Conservation (phyloP, 2,888 invertebrate species). For the Perizoma flavofasciatum region DNA sequence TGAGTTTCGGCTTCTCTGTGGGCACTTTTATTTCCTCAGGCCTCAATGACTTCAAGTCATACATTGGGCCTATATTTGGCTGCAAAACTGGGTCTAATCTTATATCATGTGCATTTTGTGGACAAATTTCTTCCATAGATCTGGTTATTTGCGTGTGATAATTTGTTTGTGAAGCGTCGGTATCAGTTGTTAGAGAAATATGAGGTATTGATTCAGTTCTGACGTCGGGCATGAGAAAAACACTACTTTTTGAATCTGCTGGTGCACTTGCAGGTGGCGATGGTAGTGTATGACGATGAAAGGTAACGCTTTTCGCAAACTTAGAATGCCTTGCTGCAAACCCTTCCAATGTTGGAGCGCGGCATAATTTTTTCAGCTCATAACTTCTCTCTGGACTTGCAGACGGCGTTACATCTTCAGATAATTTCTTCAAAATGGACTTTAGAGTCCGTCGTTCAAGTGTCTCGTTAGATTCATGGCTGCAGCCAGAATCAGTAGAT, state of each 20-base stretch:
- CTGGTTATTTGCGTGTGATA: constrained; percentile 50
- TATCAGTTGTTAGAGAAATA: constrained; percentile 46
- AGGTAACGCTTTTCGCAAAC: constrained; percentile 94
- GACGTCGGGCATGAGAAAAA: constrained; percentile 68
- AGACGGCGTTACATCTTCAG: constrained; percentile 85
- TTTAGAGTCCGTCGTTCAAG: constrained; percentile 91
- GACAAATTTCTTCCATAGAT: constrained; percentile 39
- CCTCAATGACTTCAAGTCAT: constrained; percentile 69
- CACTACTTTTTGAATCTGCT: constrained; percentile 59
- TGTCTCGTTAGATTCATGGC: constrained; percentile 89
- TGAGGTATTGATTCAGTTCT: constrained; percentile 41
- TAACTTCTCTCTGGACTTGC: constrained; percentile 78
- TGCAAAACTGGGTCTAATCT: constrained; percentile 61
- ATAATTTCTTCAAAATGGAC: constrained; percentile 93
- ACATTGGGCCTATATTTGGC: constrained; percentile 60
- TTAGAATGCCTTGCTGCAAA: constrained; percentile 95
- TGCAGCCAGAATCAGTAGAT: constrained; percentile 68
- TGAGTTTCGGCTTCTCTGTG: constrained; percentile 82
- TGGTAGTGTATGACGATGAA: constrained; percentile 92
- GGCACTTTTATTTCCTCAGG: constrained; percentile 82
- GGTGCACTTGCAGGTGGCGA: constrained; percentile 88
- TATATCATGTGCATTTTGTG: constrained; percentile 53
- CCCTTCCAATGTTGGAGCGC: constrained; percentile 94
- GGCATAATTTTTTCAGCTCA: constrained; percentile 88
- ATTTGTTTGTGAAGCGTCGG: constrained; percentile 43